Evolutionary conservation across 2,888 invertebrate species (phyloP), one percentile per base, ranked within the genome.

Genomic region (Lacanobia oleracea): DNA sequence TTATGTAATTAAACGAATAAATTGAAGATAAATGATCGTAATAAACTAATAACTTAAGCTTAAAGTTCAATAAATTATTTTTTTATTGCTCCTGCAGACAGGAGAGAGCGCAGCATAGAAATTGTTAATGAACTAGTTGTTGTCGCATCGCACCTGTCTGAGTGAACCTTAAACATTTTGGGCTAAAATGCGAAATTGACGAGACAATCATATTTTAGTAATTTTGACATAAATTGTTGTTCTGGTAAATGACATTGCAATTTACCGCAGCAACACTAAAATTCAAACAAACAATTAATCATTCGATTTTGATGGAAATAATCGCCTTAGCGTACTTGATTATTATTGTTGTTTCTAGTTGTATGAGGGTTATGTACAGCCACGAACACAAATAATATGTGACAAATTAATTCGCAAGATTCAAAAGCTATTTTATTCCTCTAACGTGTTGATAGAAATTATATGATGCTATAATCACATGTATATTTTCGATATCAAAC

Each of bases 201-300:
- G 2, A 3, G 1, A 10, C 6, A 50, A 50, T 72, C 37, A 14
- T 33, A 33, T 23, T 70, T 50, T 0, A 73, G 1, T 2, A 10
- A 72, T 73, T 21, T 51, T 21, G 18, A 18, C 40, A 51, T 45
- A 18, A n/a, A 60, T 63, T 54, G n/a, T 63, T 14, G 50, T 69
- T 53, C 1, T 27, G 4, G 12, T 37, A 27, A 51, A 48, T 56
- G 45, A 33, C 27, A n/a, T 57, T 48, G 12, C 40, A 65, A 61
- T 77, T 51, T 33, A 23, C 21, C 12, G n/a, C 27, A 12, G 7
- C 37, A 51, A 62, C 48, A 48, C 18, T 54, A n/a, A 64, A 69
- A 53, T 48, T n/a, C n/a, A n/a, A n/a, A n/a, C 12, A 21, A 57
- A 27, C n/a, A 45, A 63, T 72, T 14, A n/a, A 72, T 72, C 59